phyloP scores from a whole-genome alignment of 2,888 invertebrate genomes.

The Chymomyza fuscimana region DNA sequence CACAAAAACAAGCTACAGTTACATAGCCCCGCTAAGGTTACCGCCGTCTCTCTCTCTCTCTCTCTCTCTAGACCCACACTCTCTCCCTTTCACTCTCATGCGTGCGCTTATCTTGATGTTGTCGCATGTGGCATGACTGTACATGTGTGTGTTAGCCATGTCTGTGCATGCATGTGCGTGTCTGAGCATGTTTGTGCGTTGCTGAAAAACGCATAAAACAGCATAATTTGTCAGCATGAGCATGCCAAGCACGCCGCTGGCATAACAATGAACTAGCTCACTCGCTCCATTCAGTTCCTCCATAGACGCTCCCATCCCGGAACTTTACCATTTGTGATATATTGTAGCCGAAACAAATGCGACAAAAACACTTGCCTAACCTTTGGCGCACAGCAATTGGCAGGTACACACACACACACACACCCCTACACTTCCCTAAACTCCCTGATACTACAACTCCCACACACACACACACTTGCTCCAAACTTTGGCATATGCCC shows the following conservation, averaged over 20 bases:
- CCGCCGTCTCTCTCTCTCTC: constrained; percentile 23
- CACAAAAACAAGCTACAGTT: constrained; percentile 54
- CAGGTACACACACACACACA: not conserved
- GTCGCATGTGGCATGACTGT: constrained; percentile 16
- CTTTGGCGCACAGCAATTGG: constrained; percentile 3
- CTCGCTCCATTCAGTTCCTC: not conserved
- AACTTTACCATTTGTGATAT: constrained; percentile 11
- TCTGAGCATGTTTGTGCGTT: constrained; percentile 23
- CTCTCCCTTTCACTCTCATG: constrained; percentile 39
- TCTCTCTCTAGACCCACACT: constrained; percentile 7
- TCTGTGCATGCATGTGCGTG: constrained; percentile 10
- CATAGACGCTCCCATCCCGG: not conserved
- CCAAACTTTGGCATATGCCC: constrained; percentile 12
- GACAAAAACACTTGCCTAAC: not conserved
- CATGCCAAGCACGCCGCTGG: constrained; percentile 44
- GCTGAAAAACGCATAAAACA: constrained; percentile 68
- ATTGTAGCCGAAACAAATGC: not conserved
- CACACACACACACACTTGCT: not conserved
- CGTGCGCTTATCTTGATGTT: constrained; percentile 55
- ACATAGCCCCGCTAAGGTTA: constrained; percentile 35
- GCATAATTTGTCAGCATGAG: constrained; percentile 70
- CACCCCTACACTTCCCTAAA: not conserved
- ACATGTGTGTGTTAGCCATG: constrained; percentile 19
- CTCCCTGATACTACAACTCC: not conserved
- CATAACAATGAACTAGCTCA: constrained; percentile 60